phyloP scores from a whole-genome alignment of 2,113 vertebrate genomes.

The Lophura nycthemera region DNA sequence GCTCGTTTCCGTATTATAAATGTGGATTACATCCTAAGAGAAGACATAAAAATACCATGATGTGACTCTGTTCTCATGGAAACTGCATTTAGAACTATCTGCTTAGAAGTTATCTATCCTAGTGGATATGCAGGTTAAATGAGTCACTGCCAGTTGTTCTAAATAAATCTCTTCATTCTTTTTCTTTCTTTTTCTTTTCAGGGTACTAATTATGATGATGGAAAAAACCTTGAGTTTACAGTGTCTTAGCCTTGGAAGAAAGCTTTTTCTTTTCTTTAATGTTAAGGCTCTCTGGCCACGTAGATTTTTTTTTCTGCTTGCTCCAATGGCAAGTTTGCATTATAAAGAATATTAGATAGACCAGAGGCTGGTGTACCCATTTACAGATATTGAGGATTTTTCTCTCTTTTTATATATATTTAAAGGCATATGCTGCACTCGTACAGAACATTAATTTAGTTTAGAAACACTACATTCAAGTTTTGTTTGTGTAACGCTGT shows the following conservation, averaged over 20 bases:
- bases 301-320: neutral
- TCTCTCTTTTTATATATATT: neutral
- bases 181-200: constrained; percentile 66
- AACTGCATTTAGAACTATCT: constrained; percentile 58
- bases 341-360: neutral
- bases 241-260: constrained; percentile 53
- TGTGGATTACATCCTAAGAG: constrained; percentile 66
- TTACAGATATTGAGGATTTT: neutral
- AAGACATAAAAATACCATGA: constrained; percentile 58
- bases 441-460: neutral
- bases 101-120: constrained; percentile 50
- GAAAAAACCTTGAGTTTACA: constrained; percentile 36
- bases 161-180: constrained; percentile 60
- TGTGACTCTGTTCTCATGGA: constrained; percentile 65
- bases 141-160: constrained; percentile 59
- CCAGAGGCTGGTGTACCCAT: neutral
- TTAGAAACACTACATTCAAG: neutral
- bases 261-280: neutral
- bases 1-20: constrained; percentile 53
- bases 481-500: neutral
- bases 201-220: constrained; percentile 67
- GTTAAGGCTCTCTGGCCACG: neutral
- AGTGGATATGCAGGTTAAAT: constrained; percentile 59
- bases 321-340: neutral
- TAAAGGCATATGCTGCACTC: neutral